Conservation (phyloP, 2,888 invertebrate species). For the Maniola hyperantus region DNA sequence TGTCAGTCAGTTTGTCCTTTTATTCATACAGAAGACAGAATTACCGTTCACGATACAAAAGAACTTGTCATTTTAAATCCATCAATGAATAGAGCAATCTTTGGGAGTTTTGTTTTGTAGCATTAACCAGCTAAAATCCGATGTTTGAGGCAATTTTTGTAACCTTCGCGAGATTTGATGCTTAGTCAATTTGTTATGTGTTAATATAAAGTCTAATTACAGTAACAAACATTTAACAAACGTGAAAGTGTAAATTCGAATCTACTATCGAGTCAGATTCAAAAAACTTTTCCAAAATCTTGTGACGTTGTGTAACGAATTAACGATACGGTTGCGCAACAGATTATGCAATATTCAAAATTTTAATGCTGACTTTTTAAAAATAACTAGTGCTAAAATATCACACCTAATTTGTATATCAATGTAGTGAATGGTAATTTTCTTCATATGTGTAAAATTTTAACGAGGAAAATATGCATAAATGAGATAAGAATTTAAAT, state of each 20-base stretch:
- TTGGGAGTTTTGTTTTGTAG: no score
- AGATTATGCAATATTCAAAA: not conserved
- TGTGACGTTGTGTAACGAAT: not conserved
- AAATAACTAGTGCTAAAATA: not conserved
- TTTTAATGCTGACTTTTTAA: not conserved
- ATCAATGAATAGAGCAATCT: no score
- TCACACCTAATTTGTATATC: not conserved
- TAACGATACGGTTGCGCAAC: not conserved
- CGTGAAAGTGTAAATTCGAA: conserved; percentile 10
- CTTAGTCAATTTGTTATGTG: no score
- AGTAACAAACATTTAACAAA: conserved; percentile 3
- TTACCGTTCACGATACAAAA: no score
- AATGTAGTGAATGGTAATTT: not conserved
- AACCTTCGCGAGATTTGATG: no score
- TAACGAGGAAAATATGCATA: not conserved
- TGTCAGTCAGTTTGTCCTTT: no score
- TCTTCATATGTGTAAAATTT: not conserved
- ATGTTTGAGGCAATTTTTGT: no score
- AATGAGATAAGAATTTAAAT: conserved; percentile 11
- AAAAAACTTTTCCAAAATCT: conserved; percentile 16
- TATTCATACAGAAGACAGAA: no score
- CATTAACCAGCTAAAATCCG: no score
- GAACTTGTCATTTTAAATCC: no score
- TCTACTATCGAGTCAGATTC: not conserved
- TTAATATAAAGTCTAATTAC: not conserved